Evolutionary conservation across 1,140 invertebrate genomes (phyloP).

Genomic region (Bombus soroeensis): DNA sequence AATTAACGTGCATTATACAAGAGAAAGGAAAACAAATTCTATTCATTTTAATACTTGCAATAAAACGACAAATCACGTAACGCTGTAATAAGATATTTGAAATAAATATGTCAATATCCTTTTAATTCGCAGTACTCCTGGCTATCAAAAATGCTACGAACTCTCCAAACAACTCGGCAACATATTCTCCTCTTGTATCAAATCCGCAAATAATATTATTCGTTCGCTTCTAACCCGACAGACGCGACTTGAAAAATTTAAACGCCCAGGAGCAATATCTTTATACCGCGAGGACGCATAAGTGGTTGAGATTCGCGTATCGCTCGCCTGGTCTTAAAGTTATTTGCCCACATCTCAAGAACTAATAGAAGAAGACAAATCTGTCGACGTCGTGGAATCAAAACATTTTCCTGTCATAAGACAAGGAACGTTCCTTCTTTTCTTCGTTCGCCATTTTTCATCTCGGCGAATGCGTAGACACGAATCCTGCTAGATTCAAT

Average conservation of each 20-base stretch:
- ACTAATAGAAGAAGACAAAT: slow-evolving; percentile 20
- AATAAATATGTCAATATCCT: too few relatives aligned
- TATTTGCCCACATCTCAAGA: slow-evolving; percentile 14
- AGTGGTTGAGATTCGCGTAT: slow-evolving; percentile 5
- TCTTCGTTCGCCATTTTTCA: background rate
- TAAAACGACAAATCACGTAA: too few relatives aligned
- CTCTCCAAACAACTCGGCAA: background rate
- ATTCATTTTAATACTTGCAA: too few relatives aligned
- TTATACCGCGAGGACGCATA: background rate
- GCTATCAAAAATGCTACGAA: background rate
- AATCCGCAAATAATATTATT: background rate
- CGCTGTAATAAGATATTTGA: too few relatives aligned
- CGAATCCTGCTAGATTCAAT: slow-evolving; percentile 38
- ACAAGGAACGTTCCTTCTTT: background rate
- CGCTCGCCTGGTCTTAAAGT: slow-evolving; percentile 16
- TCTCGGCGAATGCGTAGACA: slow-evolving; percentile 38
- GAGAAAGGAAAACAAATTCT: too few relatives aligned
- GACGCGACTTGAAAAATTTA: background rate
- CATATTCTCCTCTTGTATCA: background rate
- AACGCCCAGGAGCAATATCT: slow-evolving; percentile 13
- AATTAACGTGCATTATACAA: too few relatives aligned
- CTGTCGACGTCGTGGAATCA: slow-evolving; percentile 32
- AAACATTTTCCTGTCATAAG: slow-evolving; percentile 21
- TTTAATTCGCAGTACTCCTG: too few relatives aligned
- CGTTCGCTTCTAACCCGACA: background rate